phyloP scores from a whole-genome alignment of 2,113 vertebrate genomes.

The Onychostruthus taczanowskii region DNA sequence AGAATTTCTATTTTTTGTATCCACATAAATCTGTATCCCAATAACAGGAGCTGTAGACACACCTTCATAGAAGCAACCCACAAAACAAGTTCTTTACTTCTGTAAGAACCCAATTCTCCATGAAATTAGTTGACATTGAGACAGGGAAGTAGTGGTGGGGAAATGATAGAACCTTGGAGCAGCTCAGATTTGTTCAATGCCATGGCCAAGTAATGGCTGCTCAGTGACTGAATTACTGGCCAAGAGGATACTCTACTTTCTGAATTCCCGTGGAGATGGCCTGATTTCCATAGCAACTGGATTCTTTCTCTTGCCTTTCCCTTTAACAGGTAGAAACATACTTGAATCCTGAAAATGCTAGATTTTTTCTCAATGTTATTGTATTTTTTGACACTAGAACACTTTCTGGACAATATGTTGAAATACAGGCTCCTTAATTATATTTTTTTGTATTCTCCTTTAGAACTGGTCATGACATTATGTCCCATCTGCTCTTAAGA shows the following conservation, averaged over 20 bases:
- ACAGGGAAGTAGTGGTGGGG: background rate
- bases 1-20: background rate
- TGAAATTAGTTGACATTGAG: background rate
- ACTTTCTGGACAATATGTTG: background rate
- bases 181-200: background rate
- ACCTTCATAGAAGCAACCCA: background rate
- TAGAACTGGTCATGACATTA: background rate
- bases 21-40: background rate
- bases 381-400: background rate
- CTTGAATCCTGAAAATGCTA: slow-evolving; percentile 19
- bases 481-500: background rate
- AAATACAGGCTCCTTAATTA: background rate
- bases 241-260: slow-evolving; percentile 52
- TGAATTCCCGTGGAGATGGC: slow-evolving; percentile 70
- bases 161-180: background rate
- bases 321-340: slow-evolving; percentile 54
- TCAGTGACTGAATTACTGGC: slow-evolving; percentile 50
- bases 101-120: background rate
- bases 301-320: slow-evolving; percentile 46
- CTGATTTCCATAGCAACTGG: slow-evolving; percentile 73
- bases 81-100: background rate
- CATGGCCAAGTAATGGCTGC: slow-evolving; percentile 26
- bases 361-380: background rate
- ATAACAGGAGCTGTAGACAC: background rate
- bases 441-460: background rate